Conservation (phyloP, 2,113 vertebrate species). For the Eupsittula cactorum region DNA sequence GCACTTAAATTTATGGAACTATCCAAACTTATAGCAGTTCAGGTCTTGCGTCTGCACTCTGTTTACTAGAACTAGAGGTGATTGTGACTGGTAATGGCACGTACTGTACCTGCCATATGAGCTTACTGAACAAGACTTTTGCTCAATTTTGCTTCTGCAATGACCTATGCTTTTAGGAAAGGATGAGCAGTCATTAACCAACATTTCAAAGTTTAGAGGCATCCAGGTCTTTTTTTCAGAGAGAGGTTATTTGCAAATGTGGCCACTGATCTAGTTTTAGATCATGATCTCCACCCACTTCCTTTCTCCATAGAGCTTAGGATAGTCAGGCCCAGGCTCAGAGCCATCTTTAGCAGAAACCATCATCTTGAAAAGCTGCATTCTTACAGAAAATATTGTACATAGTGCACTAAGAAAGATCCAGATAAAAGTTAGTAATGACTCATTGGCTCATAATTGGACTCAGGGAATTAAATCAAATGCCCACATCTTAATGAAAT, state of each 20-base stretch:
- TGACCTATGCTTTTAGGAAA: not conserved
- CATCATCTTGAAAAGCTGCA: not conserved
- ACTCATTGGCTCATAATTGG: not conserved
- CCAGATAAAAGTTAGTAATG: not conserved
- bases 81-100: not conserved
- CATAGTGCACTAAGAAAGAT: not conserved
- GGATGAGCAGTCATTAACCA: not conserved
- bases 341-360: not conserved
- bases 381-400: not conserved
- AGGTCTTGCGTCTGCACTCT: not conserved
- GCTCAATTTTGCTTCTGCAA: not conserved
- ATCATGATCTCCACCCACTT: not conserved
- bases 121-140: not conserved
- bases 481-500: not conserved
- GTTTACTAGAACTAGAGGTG: not conserved
- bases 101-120: not conserved
- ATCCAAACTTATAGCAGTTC: not conserved
- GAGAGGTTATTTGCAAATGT: not conserved
- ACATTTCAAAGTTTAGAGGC: not conserved
- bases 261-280: not conserved
- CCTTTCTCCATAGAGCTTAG: not conserved
- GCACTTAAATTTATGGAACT: not conserved
- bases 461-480: not conserved
- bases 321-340: not conserved
- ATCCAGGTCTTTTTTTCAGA: not conserved